Base-by-base conservation (phyloP, 2,113 vertebrate genomes). In the Emydocephalus ijimae region DNA sequence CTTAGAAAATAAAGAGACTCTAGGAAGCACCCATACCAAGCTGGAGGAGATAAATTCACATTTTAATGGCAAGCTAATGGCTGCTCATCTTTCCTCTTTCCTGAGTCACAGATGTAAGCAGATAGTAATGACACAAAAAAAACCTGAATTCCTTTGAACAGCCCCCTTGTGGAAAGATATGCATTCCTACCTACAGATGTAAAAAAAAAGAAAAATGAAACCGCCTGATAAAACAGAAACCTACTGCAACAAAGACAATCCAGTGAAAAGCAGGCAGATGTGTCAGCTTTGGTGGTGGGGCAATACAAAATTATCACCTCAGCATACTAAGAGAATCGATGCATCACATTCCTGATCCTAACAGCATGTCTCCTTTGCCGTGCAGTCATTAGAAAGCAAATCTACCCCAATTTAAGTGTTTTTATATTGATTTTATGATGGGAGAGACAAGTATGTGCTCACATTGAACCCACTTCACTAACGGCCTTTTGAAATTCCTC, bases 31-130 rank as follows among this genome's bases (percentile, higher is more conserved):
- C 92, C 39, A 74, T 39, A 12, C 20, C 56, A 34, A 12, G 45
- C 59, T 20, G 92, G 90, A 92, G 59, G 81, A 29, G 5, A 1
- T 50, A 87, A 93, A 43, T 48, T 90, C 24, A 0, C 92, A 55
- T 91, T 93, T 64, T 94, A 57, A 23, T 34, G 54, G 74, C 95
- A 94, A 89, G 5, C 87, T 59, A 85, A 26, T 90, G 24, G 59
- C 24, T 1, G 14, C 85, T 93, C 87, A 89, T 24, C 43, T 85
- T 91, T 4, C 87, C 89, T 20, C 45, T 87, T 91, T 4, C 61
- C 54, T 92, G 3, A 10, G 92, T 93, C 91, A 94, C 90, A 94
- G 93, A 96, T 91, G 43, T 9, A 12, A 88, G 95, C 92, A 93
- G 52, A 5, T 20, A 52, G 64, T 23, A 18, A 89, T 89, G 18